Base-by-base conservation (phyloP, 2,797 vertebrate species). In the Acanthiza pusilla region DNA sequence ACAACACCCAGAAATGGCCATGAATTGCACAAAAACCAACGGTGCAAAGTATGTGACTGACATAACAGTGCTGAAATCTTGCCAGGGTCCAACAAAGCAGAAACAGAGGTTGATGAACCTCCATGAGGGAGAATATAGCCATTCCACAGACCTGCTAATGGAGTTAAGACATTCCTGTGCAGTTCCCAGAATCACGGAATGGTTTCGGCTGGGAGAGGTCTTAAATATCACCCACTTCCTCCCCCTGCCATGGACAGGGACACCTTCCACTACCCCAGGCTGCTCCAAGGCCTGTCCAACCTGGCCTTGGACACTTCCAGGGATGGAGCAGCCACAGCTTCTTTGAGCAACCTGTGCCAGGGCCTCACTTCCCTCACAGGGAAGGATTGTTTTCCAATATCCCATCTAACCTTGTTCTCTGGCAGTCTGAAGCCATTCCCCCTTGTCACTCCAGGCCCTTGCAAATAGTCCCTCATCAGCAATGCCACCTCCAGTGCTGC, bases 41-140 rank as follows among this genome's bases (percentile, higher is more conserved):
- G 0, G 9, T 21, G 47, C 38, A 29, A 45, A 58, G n/a, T 5
- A 6, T 23, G 18, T 7, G 19, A 42, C 4, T 34, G 50, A 48
- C 38, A 47, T 22, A 66, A 58, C 27, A 34, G 40, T 1, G 26
- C 51, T 20, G 65, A 78, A 77, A 72, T 40, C 20, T 73, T 42
- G 32, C 17, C 60, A 40, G 50, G 2, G 16, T 8, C 67, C 53
- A 86, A 34, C 36, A 27, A 47, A 73, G 53, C 6, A 16, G 55
- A 82, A 63, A 40, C 19, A 84, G 55, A 89, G 47, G 32, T 0
- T 51, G 15, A 36, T 30, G 19, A 85, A 62, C 13, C 30, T 68
- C 62, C 54, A n/a, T 0, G 0, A 77, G n/a, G n/a, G 58, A 66
- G 40, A 88, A 48, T 22, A 12, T 0, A 5, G 25, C 45, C 32